A percentile compares a stretch with the other conserved stretches of the same genome.
Conservation (phyloP, 1,140 invertebrate genomes). For the Samia ricini region DNA sequence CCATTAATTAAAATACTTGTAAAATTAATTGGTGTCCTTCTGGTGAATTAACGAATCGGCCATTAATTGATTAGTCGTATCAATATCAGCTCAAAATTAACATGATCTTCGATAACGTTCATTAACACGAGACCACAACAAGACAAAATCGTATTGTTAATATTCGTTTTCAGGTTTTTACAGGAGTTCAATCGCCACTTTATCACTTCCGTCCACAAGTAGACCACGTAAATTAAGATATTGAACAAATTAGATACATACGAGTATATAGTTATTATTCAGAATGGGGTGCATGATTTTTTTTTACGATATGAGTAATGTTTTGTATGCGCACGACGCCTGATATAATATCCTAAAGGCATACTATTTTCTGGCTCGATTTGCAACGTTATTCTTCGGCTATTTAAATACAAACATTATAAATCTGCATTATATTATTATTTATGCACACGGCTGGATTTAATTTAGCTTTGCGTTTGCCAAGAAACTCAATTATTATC, state of each 20-base stretch:
- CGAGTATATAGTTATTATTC: no score
- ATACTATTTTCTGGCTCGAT: slow-evolving; percentile 9
- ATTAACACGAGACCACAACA: slow-evolving; percentile 73
- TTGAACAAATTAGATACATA: slow-evolving; percentile 6
- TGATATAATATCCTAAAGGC: neutral
- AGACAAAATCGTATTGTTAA: slow-evolving; percentile 53
- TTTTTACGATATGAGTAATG: slow-evolving; percentile 13
- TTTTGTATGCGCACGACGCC: slow-evolving; percentile 43
- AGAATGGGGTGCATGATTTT: slow-evolving; percentile 26
- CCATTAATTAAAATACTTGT: slow-evolving; percentile 25
- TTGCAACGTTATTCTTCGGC: neutral
- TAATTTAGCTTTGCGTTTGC: slow-evolving; percentile 76
- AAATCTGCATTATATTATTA: neutral
- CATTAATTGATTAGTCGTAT: slow-evolving; percentile 54
- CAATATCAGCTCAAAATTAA: slow-evolving; percentile 68
- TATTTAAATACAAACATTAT: neutral
- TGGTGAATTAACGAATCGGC: slow-evolving; percentile 69
- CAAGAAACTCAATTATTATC: slow-evolving; percentile 22
- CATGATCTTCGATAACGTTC: slow-evolving; percentile 62
- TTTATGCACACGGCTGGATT: slow-evolving; percentile 69
- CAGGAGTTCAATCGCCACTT: slow-evolving; percentile 49
- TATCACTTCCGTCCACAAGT: slow-evolving; percentile 14
- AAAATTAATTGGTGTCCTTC: slow-evolving; percentile 56
- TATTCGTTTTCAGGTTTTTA: slow-evolving; percentile 57
- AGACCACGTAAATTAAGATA: neutral